Conservation (phyloP, 2,113 vertebrate species). For the Notarius lentiginosus region DNA sequence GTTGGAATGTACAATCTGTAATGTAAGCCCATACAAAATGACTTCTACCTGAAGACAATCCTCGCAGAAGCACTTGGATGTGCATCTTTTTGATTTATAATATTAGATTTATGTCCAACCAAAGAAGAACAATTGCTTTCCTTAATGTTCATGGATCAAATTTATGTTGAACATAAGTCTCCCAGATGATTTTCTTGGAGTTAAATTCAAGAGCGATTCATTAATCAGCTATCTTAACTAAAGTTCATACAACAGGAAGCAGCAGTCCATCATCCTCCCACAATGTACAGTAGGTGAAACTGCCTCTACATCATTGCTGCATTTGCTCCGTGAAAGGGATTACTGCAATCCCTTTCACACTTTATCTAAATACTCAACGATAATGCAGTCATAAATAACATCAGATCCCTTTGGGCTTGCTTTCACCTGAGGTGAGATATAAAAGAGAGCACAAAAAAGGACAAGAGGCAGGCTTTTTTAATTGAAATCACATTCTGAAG, state of each 20-base stretch:
- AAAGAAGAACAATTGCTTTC: conserved; percentile 29
- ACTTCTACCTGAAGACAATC: conserved; percentile 15
- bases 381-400: conserved; percentile 46
- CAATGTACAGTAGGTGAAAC: conserved; percentile 51
- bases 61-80: conserved; percentile 24
- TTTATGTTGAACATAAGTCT: conserved; percentile 49
- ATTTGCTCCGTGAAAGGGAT: conserved; percentile 33
- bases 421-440: conserved; percentile 16
- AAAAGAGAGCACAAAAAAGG: conserved; percentile 5
- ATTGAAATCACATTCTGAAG: conserved; percentile 38
- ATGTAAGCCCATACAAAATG: conserved; percentile 3
- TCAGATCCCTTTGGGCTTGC: not conserved
- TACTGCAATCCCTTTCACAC: conserved; percentile 46
- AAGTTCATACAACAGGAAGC: conserved; percentile 48
- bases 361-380: conserved; percentile 44
- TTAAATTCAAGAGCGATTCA: conserved; percentile 46
- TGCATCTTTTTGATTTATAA: conserved; percentile 11
- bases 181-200: conserved; percentile 46
- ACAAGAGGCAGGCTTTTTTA: conserved; percentile 13
- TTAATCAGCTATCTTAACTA: conserved; percentile 47
- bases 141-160: conserved; percentile 39
- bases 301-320: conserved; percentile 41
- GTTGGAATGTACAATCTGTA: conserved; percentile 23
- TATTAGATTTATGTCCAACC: conserved; percentile 16
- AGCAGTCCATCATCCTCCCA: conserved; percentile 47